Conservation (phyloP, 2,888 invertebrate genomes). For the Acanthopleura granulata region DNA sequence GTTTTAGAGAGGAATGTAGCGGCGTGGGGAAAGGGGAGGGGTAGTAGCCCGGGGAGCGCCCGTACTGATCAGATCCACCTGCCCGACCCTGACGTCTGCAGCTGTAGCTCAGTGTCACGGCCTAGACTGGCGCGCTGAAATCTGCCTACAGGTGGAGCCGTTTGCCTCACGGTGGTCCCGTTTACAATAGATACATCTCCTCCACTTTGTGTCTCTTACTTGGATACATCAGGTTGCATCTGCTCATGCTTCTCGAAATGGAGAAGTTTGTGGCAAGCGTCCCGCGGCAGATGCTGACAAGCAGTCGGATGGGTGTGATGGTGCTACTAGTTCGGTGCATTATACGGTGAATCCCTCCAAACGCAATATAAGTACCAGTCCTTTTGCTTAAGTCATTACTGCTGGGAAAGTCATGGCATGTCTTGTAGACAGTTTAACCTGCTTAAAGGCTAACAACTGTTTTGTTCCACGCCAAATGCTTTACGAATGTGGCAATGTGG, state of each 20-base stretch:
- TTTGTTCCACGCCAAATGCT: conserved; percentile 11
- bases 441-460: conserved; percentile 12
- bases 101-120: not conserved
- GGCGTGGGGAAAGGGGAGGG: not conserved
- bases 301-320: too few species aligned
- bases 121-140: not conserved
- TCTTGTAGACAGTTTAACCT: conserved; percentile 14
- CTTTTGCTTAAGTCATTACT: conserved; percentile 8
- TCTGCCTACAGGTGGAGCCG: not conserved
- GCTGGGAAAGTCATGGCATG: not conserved
- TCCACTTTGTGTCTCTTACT: not conserved
- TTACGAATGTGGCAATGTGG: not conserved
- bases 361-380: not conserved
- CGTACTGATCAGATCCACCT: not conserved
- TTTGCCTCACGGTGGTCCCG: conserved; percentile 5
- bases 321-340: too few species aligned
- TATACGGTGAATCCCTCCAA: too few species aligned
- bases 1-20: not conserved
- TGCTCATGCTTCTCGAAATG: not conserved
- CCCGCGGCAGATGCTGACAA: not conserved
- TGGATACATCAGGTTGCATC: conserved; percentile 3
- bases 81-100: not conserved
- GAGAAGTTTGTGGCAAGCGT: not conserved
- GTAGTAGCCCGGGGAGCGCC: not conserved
- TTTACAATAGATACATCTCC: conserved; percentile 15